A percentile compares a stretch with the other conserved stretches of the same genome.
Conservation (phyloP, 2,113 vertebrate species). For the Rana temporaria region DNA sequence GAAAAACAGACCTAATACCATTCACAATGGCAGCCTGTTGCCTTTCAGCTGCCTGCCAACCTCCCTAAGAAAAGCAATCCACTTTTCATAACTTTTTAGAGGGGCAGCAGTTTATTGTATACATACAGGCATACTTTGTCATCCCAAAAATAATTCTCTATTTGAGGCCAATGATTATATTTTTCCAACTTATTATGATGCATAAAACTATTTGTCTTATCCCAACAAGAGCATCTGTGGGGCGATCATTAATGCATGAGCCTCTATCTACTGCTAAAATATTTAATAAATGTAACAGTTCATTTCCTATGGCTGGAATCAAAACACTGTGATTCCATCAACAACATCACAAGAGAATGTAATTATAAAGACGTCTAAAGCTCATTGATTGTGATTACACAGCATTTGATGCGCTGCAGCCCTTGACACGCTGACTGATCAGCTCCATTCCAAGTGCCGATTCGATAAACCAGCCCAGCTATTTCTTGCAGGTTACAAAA, state of each 20-base stretch:
- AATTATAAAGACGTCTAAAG: neutral
- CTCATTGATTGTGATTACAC: conserved; percentile 1
- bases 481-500: no score
- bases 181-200: neutral
- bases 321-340: neutral
- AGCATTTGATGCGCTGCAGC: conserved; percentile 1
- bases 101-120: no score
- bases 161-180: no score
- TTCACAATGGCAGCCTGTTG: no score
- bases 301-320: neutral
- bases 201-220: neutral
- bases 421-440: conserved; percentile 5
- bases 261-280: neutral
- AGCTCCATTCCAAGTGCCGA: neutral
- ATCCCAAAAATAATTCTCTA: no score
- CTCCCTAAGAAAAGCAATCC: no score
- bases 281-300: conserved; percentile 9
- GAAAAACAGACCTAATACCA: neutral
- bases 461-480: no score
- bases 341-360: neutral
- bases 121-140: no score
- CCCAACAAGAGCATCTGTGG: no score
- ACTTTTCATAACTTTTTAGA: no score
- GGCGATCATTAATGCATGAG: no score
- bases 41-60: no score